A percentile compares a stretch with the other conserved stretches of the same genome.
These are phyloP conservation scores for Tuberolachnus salignus DNA, from an alignment of 2,888 invertebrate species.

Conservation along the genomic window DNA sequence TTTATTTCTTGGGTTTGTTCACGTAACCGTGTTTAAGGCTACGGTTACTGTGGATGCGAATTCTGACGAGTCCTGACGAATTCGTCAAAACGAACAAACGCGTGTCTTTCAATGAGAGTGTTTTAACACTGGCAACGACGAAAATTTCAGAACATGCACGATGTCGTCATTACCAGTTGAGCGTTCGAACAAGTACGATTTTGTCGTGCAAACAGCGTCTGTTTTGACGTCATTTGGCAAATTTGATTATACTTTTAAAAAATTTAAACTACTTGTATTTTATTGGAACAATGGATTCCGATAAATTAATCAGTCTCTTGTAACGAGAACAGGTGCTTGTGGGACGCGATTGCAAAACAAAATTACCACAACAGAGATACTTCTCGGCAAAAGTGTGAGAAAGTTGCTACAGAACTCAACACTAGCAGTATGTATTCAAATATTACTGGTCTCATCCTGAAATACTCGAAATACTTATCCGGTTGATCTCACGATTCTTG, in stretches of 20 bases:
- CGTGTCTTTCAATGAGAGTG: conserved; percentile 7
- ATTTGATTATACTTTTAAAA: neutral
- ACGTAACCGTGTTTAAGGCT: no score
- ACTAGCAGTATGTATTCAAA: conserved; percentile 21
- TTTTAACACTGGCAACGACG: conserved; percentile 2
- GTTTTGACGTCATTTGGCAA: neutral
- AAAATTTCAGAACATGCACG: no score
- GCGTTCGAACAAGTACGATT: no score
- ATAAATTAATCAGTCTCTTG: conserved; percentile 24
- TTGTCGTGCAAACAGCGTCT: no score
- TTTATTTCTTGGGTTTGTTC: no score
- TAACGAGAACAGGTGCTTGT: conserved; percentile 20
- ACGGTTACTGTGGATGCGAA: no score
- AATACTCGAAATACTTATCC: no score
- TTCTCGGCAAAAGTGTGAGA: conserved; percentile 16
- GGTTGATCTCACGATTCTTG: no score
- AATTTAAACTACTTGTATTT: conserved; percentile 15
- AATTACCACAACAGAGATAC: conserved; percentile 21
- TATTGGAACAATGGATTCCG: conserved; percentile 9
- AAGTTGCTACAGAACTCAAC: conserved; percentile 24
- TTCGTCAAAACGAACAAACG: conserved; percentile 9
- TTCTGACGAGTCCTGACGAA: conserved; percentile 7
- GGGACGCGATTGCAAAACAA: conserved; percentile 19
- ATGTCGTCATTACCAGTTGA: no score
- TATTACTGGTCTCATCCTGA: no score